Evolutionary conservation across 2,888 invertebrate genomes (phyloP).

Genomic region (Hemithea aestivaria): DNA sequence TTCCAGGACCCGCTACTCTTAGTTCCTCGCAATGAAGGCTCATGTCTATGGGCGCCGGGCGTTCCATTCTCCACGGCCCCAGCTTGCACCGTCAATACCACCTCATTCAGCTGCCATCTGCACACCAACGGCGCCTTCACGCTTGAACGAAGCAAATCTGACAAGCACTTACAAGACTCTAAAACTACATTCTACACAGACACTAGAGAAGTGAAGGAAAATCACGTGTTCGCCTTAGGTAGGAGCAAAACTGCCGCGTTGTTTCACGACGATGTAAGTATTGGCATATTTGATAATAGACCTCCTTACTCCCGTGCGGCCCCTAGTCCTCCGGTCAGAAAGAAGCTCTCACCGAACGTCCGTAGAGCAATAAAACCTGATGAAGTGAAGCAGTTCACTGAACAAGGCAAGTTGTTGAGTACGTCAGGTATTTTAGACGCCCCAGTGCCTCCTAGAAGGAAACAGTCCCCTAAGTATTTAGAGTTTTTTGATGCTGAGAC

Average conservation of each 20-base stretch:
- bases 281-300: slow-evolving; percentile 64
- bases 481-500: slow-evolving; percentile 32
- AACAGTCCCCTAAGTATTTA: slow-evolving; percentile 54
- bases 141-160: slow-evolving; percentile 69
- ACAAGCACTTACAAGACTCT: slow-evolving; percentile 47
- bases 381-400: slow-evolving; percentile 45
- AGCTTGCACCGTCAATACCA: slow-evolving; percentile 62
- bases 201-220: slow-evolving; percentile 28
- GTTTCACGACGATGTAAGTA: slow-evolving; percentile 45
- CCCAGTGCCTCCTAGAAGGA: slow-evolving; percentile 64
- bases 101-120: slow-evolving; percentile 69
- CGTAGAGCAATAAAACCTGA: slow-evolving; percentile 39
- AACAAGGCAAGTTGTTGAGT: slow-evolving; percentile 50
- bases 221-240: slow-evolving; percentile 49
- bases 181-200: slow-evolving; percentile 61
- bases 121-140: slow-evolving; percentile 65
- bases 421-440: slow-evolving; percentile 57
- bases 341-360: slow-evolving; percentile 54
- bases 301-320: slow-evolving; percentile 62
- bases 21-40: slow-evolving; percentile 81
- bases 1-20: slow-evolving; percentile 77
- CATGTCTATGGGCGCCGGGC: slow-evolving; percentile 69
- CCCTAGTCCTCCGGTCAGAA: slow-evolving; percentile 69
- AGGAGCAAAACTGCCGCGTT: slow-evolving; percentile 67
- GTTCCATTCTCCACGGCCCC: slow-evolving; percentile 65